These are phyloP conservation scores for Spodoptera littoralis DNA, from an alignment of 2,888 invertebrate genomes.

Conservation along the genomic window DNA sequence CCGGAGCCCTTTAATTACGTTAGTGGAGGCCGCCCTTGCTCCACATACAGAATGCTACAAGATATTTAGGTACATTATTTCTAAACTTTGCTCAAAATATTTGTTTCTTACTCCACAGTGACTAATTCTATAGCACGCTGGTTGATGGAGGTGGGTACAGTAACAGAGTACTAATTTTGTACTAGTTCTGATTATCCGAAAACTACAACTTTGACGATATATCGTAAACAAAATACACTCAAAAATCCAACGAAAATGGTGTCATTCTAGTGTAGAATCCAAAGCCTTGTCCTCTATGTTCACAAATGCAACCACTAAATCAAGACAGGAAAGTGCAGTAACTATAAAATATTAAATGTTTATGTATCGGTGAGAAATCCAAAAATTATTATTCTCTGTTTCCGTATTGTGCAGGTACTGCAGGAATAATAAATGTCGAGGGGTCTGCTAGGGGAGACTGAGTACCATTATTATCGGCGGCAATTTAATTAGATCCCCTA, in stretches of 20 bases:
- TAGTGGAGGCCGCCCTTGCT: slow-evolving; percentile 57
- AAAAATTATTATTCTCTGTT: slow-evolving; percentile 56
- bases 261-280: too few species aligned
- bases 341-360: slow-evolving; percentile 17
- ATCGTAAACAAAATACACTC: too few species aligned
- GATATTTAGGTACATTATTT: slow-evolving; percentile 58
- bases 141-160: too few species aligned
- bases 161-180: too few species aligned
- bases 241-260: too few species aligned
- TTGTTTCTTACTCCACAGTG: slow-evolving; percentile 38
- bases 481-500: slow-evolving; percentile 88
- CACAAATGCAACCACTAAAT: too few species aligned
- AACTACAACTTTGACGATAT: too few species aligned
- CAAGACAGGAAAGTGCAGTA: too few species aligned
- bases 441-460: slow-evolving; percentile 82
- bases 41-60: slow-evolving; percentile 59
- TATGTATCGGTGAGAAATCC: slow-evolving; percentile 28
- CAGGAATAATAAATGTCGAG: slow-evolving; percentile 86
- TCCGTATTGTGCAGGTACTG: slow-evolving; percentile 62
- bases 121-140: too few species aligned
- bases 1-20: slow-evolving; percentile 64
- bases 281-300: too few species aligned
- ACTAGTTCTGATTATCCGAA: too few species aligned
- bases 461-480: slow-evolving; percentile 87
- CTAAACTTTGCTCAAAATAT: slow-evolving; percentile 52